Evolutionary conservation across 2,888 invertebrate genomes (phyloP).

Genomic region (Argyresthia goedartella): DNA sequence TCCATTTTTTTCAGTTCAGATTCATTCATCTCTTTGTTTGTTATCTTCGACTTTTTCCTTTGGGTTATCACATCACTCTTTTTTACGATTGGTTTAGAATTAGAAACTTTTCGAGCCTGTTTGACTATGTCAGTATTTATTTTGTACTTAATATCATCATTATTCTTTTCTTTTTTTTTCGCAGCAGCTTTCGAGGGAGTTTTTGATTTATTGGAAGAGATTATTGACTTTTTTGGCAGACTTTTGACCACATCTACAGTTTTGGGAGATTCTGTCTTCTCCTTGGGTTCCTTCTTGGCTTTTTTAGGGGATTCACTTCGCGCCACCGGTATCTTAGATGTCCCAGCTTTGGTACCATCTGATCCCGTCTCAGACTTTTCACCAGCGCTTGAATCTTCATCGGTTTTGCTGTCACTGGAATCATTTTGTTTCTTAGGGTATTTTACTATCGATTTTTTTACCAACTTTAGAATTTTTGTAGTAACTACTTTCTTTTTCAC

Average conservation of each 20-base stretch:
- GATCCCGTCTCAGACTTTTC: constrained; percentile 27
- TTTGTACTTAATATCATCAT: constrained; percentile 52
- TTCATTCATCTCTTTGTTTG: constrained; percentile 3
- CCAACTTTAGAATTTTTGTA: constrained; percentile 43
- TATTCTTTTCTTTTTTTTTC: constrained; percentile 22
- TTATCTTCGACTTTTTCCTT: constrained; percentile 27
- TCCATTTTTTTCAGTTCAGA: constrained; percentile 16
- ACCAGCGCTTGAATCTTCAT: constrained; percentile 24
- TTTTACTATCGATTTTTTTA: constrained; percentile 37
- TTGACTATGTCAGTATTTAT: constrained; percentile 42
- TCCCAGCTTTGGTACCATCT: constrained; percentile 31
- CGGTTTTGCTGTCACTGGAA: constrained; percentile 24
- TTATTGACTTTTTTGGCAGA: constrained; percentile 1
- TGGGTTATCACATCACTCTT: constrained; percentile 27
- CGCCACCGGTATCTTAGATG: constrained; percentile 28
- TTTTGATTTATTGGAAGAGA: constrained; percentile 13
- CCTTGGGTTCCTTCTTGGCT: constrained; percentile 42
- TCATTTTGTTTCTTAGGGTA: constrained; percentile 35
- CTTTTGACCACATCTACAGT: constrained; percentile 10
- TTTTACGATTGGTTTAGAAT: constrained; percentile 39
- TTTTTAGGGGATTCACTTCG: constrained; percentile 47
- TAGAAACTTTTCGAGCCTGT: constrained; percentile 34
- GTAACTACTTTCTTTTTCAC: constrained; percentile 38
- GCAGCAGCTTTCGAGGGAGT: constrained; percentile 10
- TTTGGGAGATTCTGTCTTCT: constrained; percentile 50